These are phyloP conservation scores for Heterotis niloticus DNA, from an alignment of 2,113 vertebrate species.

Conservation along the genomic window DNA sequence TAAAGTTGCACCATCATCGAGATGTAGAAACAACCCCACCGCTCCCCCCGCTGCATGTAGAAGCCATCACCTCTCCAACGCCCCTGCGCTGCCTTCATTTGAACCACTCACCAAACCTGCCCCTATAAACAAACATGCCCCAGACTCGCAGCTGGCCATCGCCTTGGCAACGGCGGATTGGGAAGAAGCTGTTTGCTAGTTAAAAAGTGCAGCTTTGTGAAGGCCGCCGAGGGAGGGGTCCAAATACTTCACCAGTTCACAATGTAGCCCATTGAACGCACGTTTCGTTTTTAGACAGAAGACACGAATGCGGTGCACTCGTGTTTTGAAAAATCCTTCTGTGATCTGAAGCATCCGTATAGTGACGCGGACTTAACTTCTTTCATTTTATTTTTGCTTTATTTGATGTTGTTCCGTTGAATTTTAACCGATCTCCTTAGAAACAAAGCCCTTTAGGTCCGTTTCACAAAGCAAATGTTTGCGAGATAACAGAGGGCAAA, in stretches of 20 bases:
- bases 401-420: background rate
- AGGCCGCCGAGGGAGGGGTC: slow-evolving; percentile 43
- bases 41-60: background rate
- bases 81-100: slow-evolving; percentile 56
- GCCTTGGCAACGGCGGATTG: slow-evolving; percentile 67
- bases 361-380: slow-evolving; percentile 26
- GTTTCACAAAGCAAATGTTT: background rate
- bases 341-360: slow-evolving; percentile 41
- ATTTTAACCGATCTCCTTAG: no score
- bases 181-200: slow-evolving; percentile 55
- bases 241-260: slow-evolving; percentile 46
- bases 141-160: slow-evolving; percentile 69
- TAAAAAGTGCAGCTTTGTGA: slow-evolving; percentile 61
- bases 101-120: slow-evolving; percentile 63
- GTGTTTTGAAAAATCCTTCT: slow-evolving; percentile 41
- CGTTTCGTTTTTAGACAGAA: slow-evolving; percentile 35
- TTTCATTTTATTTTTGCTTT: slow-evolving; percentile 27
- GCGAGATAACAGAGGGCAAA: background rate
- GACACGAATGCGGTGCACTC: slow-evolving; percentile 41
- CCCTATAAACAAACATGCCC: slow-evolving; percentile 67
- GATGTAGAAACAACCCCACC: background rate
- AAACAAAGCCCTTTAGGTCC: background rate
- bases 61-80: slow-evolving; percentile 18
- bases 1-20: background rate
- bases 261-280: slow-evolving; percentile 43